Evolutionary conservation across 2,797 vertebrate species (phyloP).

Genomic region (Momotus momota): DNA sequence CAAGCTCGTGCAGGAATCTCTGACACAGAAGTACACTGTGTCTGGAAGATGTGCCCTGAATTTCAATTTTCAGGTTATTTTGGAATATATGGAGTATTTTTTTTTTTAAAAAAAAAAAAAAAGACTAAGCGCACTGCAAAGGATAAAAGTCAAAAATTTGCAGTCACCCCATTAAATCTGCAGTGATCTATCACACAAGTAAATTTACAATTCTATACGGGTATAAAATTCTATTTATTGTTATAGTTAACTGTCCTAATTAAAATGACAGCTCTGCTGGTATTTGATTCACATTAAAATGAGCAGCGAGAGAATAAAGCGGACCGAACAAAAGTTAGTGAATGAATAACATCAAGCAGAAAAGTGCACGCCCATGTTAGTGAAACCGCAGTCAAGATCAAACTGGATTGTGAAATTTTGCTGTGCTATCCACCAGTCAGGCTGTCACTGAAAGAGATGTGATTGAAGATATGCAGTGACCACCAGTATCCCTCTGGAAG

Average conservation of each 20-base stretch:
- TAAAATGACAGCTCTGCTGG: neutral
- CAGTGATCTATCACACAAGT: neutral
- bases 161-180: neutral
- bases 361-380: neutral
- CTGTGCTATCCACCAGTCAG: neutral
- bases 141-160: neutral
- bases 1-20: constrained; percentile 3
- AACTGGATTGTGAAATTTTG: neutral
- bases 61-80: constrained; percentile 7
- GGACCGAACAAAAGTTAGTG: neutral
- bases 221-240: neutral
- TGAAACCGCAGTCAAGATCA: neutral
- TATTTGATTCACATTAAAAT: neutral
- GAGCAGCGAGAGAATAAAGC: neutral
- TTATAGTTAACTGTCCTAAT: neutral
- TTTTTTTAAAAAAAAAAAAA: neutral
- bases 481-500: neutral
- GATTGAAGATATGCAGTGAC: neutral
- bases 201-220: neutral
- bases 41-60: neutral
- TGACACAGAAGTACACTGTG: neutral
- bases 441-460: neutral
- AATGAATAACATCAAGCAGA: neutral
- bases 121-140: neutral
- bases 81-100: neutral